phyloP scores from a whole-genome alignment of 2,888 invertebrate genomes.

The Odontocolon sp. region DNA sequence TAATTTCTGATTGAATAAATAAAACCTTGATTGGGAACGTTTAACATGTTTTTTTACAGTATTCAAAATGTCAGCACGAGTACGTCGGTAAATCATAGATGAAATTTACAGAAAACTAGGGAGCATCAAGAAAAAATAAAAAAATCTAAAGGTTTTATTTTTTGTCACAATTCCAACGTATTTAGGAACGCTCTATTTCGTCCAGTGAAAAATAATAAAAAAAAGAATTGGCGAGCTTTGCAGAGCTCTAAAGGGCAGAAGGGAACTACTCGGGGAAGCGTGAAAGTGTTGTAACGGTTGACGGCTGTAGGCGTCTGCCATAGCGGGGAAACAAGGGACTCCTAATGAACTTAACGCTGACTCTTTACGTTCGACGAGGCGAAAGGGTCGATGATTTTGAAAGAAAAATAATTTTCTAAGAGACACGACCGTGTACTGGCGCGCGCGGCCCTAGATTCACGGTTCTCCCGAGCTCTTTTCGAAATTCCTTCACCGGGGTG shows the following conservation, averaged over 20 bases:
- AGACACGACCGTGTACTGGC: constrained; percentile 52
- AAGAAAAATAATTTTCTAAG: constrained; percentile 80
- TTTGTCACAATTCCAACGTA: neutral
- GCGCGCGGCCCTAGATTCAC: constrained; percentile 26
- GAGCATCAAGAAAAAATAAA: neutral
- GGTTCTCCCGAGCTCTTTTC: constrained; percentile 19
- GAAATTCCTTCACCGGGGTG: constrained; percentile 28
- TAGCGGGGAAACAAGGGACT: constrained; percentile 76
- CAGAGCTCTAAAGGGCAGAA: constrained; percentile 33
- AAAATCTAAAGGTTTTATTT: neutral
- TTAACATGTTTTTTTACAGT: no score
- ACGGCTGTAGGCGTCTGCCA: constrained; percentile 66
- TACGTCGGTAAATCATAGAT: no score
- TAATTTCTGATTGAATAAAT: no score
- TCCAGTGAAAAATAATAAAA: constrained; percentile 26
- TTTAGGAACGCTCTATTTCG: constrained; percentile 16
- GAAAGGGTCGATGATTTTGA: constrained; percentile 76
- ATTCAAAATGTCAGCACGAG: no score
- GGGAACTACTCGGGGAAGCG: constrained; percentile 26
- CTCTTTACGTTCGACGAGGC: constrained; percentile 66
- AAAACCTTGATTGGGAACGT: no score
- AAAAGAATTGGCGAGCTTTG: constrained; percentile 24
- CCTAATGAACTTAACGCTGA: constrained; percentile 77
- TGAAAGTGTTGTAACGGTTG: constrained; percentile 68
- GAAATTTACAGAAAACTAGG: neutral